Percentiles rank a stretch among this genome's conserved stretches.
Conservation (phyloP, 2,888 invertebrate genomes). For the Uropetala carovei region DNA sequence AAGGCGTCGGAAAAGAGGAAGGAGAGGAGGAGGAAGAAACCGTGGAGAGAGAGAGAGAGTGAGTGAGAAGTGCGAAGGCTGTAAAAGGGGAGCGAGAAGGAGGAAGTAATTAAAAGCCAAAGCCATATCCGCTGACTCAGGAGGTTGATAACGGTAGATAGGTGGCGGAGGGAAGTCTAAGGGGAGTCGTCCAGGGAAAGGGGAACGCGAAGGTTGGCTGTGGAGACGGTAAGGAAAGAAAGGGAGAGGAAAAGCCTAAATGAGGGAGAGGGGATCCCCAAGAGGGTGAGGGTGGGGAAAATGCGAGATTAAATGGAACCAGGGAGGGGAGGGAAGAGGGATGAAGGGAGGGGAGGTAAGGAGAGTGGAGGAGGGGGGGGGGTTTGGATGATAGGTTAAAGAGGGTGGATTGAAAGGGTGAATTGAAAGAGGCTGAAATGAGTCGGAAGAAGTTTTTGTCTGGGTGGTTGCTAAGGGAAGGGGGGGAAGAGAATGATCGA, state of each 20-base stretch:
- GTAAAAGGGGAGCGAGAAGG: background rate
- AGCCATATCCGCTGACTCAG: constrained; percentile 62
- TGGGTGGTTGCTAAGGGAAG: background rate
- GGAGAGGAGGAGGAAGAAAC: background rate
- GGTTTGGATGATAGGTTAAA: background rate
- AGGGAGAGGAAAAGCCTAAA: background rate
- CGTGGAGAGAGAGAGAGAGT: background rate
- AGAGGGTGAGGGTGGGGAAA: background rate
- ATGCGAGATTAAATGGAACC: background rate
- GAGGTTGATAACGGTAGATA: constrained; percentile 38
- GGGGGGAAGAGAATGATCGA: background rate
- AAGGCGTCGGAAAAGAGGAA: background rate
- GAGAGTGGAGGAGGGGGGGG: background rate
- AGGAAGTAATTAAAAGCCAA: constrained; percentile 64
- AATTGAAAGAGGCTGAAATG: background rate
- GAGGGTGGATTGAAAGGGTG: background rate
- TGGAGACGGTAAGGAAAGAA: background rate
- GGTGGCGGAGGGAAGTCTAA: constrained; percentile 12
- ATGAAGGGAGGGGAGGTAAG: background rate
- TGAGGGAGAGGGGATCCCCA: background rate
- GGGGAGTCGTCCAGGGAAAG: background rate
- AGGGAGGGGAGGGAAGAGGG: background rate
- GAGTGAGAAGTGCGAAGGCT: constrained; percentile 3
- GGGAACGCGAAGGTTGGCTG: background rate
- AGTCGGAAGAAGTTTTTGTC: constrained; percentile 25